A percentile compares a stretch with the other conserved stretches of the same genome.
phyloP scores from a whole-genome alignment of 2,113 vertebrate genomes.

The Notarius lentiginosus region DNA sequence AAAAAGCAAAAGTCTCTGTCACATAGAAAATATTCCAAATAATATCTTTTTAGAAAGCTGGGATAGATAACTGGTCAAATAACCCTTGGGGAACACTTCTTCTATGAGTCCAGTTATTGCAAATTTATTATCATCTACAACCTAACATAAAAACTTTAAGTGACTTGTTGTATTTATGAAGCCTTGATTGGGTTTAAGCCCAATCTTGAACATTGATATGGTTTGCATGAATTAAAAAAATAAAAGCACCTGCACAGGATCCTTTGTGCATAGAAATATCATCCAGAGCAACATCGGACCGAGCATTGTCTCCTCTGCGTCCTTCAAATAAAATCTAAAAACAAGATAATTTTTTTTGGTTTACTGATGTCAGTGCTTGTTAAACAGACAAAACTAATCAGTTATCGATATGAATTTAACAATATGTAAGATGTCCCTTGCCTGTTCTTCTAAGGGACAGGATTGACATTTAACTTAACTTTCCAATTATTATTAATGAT shows the following conservation, averaged over 20 bases:
- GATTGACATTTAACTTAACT: not conserved
- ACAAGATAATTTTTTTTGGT: not conserved
- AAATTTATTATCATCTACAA: not conserved
- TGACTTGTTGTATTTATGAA: not conserved
- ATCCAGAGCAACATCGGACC: constrained; percentile 76
- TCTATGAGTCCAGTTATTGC: not conserved
- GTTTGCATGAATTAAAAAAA: not conserved
- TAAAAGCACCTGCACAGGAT: constrained; percentile 67
- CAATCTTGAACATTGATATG: not conserved
- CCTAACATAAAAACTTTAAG: not conserved
- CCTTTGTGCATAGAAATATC: constrained; percentile 71
- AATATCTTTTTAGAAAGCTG: too few species aligned
- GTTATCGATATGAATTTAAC: not conserved
- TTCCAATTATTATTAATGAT: not conserved
- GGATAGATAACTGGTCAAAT: not conserved
- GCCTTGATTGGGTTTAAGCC: not conserved
- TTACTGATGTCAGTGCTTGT: not conserved
- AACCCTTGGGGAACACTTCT: not conserved
- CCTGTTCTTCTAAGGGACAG: not conserved
- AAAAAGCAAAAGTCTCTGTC: too few species aligned
- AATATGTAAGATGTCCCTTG: not conserved
- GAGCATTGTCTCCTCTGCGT: constrained; percentile 66
- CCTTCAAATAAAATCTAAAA: constrained; percentile 78
- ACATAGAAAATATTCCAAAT: too few species aligned
- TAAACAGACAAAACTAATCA: not conserved